Percentiles rank a stretch among this genome's conserved stretches.
These are phyloP conservation scores for Chaetophractus vellerosus DNA, from an alignment of 2,797 vertebrate genomes.

Conservation along the genomic window DNA sequence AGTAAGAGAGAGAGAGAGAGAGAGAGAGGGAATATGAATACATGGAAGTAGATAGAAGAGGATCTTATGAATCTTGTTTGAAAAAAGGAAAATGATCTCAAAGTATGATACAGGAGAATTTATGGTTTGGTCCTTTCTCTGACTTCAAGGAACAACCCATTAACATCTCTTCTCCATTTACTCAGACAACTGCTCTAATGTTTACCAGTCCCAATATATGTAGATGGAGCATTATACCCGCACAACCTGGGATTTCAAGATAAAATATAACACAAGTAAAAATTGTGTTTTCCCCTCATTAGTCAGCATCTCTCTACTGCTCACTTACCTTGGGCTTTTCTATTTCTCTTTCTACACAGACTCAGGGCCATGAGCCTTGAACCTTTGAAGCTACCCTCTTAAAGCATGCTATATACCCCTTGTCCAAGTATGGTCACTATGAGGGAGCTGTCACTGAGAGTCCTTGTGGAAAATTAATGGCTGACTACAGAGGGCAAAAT, in stretches of 20 bases:
- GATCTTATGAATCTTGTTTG: not conserved
- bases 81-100: slow-evolving; percentile 38
- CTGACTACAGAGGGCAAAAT: slow-evolving; percentile 95
- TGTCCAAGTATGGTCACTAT: slow-evolving; percentile 97
- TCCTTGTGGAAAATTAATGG: slow-evolving; percentile 96
- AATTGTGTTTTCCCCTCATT: slow-evolving; percentile 59
- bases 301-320: slow-evolving; percentile 26
- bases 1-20: not conserved
- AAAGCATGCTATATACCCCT: slow-evolving; percentile 89
- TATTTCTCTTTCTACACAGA: slow-evolving; percentile 74
- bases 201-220: slow-evolving; percentile 31
- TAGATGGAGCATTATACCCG: slow-evolving; percentile 44
- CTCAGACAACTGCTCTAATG: slow-evolving; percentile 66
- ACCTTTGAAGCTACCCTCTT: slow-evolving; percentile 85
- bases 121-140: slow-evolving; percentile 9
- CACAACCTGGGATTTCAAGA: not conserved
- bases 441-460: slow-evolving; percentile 94
- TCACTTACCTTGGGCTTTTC: slow-evolving; percentile 70
- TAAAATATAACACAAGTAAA: slow-evolving; percentile 70
- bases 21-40: not conserved
- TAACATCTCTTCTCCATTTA: slow-evolving; percentile 72
- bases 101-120: slow-evolving; percentile 8
- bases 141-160: not conserved
- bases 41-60: not conserved
- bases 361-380: slow-evolving; percentile 34